phyloP scores from a whole-genome alignment of 2,888 invertebrate genomes.

The Muscina levida region DNA sequence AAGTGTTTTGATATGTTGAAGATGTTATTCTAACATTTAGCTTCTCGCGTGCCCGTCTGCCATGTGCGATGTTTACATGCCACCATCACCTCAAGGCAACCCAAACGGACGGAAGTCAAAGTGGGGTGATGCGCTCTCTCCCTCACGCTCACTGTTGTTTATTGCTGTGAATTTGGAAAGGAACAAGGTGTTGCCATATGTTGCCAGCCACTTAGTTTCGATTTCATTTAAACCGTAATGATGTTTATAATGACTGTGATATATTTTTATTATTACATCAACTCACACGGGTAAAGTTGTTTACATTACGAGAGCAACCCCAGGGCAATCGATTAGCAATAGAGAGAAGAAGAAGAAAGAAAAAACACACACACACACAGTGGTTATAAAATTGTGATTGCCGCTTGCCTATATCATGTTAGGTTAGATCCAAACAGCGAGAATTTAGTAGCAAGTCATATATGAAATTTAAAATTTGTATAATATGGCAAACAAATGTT shows the following conservation, averaged over 20 bases:
- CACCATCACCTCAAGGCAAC: conserved; percentile 50
- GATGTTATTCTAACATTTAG: conserved; percentile 36
- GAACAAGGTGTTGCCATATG: conserved; percentile 65
- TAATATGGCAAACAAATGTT: too few relatives aligned
- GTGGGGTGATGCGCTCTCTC: neutral
- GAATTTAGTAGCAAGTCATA: too few relatives aligned
- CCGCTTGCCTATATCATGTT: too few relatives aligned
- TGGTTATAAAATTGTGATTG: neutral
- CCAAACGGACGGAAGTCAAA: neutral
- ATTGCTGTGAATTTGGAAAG: conserved; percentile 37
- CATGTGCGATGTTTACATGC: conserved; percentile 31
- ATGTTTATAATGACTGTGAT: conserved; percentile 65
- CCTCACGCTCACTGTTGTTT: conserved; percentile 44
- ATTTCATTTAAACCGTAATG: conserved; percentile 54
- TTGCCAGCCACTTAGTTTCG: conserved; percentile 58
- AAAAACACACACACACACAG: conserved; percentile 16
- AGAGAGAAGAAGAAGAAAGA: neutral
- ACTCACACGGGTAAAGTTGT: neutral
- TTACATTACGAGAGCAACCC: neutral
- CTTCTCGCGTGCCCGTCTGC: conserved; percentile 9
- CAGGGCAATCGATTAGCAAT: neutral
- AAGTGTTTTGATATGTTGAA: conserved; percentile 33
- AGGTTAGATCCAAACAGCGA: too few relatives aligned
- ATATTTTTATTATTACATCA: conserved; percentile 54
- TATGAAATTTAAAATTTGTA: too few relatives aligned